Base-by-base conservation (phyloP, 2,888 invertebrate species). In the Spilosoma lubricipeda region DNA sequence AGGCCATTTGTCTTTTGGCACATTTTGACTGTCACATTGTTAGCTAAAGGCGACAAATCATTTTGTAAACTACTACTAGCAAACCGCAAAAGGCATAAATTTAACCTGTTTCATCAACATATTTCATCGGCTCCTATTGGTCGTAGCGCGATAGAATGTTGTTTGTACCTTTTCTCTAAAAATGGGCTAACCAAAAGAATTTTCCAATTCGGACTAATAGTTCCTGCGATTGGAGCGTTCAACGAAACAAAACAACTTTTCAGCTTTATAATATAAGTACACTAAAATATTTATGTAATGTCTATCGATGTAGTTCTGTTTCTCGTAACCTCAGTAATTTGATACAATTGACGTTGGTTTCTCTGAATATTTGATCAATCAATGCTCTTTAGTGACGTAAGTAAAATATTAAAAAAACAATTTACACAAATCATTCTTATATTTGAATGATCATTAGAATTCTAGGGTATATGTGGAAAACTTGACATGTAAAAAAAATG, bases 1-100 rank as follows among this genome's bases (percentile, higher is more conserved):
- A 88, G 87, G 88, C 84, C 83, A 83, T 88, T 81, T 80, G 85
- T 89, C 85, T 90, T 89, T 89, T 81, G 82, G 75, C 75, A 85
- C 82, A 84, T 80, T 82, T 82, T 85, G 83, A 86, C 86, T 89
- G 85, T 87, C 82, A 80, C 86, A 70, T 42, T 70, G 42, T 82
- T 71, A 71, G 79, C 73, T 77, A 76, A 80, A 79, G 75, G 80
- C 73, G 76, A 76, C 73, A 74, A 80, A 81, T 73, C 52, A 71
- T 76, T 74, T 64, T 75, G 79, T 79, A 74, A 78, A 79, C 76
- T 45, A 66, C 23, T 52, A 56, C 8, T 52, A 23, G 52, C 23
- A 7, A 9, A 20, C 1, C 20, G 1, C 7, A 23, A 52, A 20
- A 52, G 23, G 52, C 20, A 23, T 52, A 52, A 20, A 52, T 52